Evolutionary conservation across 2,113 vertebrate species (phyloP).

Genomic region (Parus major): DNA sequence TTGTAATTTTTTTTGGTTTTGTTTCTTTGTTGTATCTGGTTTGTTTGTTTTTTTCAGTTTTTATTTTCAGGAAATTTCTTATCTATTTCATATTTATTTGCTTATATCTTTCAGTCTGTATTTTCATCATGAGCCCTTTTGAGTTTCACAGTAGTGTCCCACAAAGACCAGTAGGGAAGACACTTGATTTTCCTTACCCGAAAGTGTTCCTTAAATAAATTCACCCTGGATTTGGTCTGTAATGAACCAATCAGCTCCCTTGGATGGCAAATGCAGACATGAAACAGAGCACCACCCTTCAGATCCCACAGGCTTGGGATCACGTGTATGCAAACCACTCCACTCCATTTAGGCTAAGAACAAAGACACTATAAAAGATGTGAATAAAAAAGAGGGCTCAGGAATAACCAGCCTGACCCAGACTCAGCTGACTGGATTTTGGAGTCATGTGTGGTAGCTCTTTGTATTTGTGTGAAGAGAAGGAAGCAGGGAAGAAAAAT

Average conservation of each 20-base stretch:
- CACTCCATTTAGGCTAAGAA: not conserved
- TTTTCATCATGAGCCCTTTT: not conserved
- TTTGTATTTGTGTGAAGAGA: not conserved
- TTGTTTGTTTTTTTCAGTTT: not conserved
- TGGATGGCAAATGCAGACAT: not conserved
- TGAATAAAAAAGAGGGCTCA: not conserved
- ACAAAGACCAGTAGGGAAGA: not conserved
- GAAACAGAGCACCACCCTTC: not conserved
- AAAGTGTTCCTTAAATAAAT: not conserved
- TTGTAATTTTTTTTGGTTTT: not conserved
- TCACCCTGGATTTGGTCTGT: not conserved
- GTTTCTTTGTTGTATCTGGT: not conserved
- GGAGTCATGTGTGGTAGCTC: not conserved
- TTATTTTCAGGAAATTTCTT: not conserved
- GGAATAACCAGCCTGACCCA: not conserved
- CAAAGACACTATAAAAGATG: accelerated
- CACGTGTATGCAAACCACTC: not conserved
- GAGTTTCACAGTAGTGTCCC: not conserved
- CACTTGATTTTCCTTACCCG: not conserved
- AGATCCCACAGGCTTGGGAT: not conserved
- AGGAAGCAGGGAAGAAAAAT: not conserved
- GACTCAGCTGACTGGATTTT: not conserved
- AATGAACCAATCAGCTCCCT: not conserved
- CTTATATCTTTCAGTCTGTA: not conserved
- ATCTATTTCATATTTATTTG: not conserved